Conservation (phyloP, 92 coral and sea anemone genomes). For the Hydrozoanthus gracilis region DNA sequence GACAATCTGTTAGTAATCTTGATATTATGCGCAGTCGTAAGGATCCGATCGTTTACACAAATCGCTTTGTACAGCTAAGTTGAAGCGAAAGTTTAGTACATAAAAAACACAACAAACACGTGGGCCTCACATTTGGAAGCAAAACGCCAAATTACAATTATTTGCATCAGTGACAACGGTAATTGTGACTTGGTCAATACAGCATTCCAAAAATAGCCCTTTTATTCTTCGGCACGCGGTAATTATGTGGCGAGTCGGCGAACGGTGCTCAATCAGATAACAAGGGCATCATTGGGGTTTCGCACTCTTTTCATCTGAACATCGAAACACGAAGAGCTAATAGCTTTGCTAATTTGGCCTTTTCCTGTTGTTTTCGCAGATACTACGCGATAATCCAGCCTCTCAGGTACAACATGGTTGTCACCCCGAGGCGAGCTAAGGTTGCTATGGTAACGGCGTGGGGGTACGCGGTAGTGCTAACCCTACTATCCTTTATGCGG, state of each 20-base stretch:
- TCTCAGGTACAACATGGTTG: conserved; percentile 74
- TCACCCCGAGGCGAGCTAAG: conserved; percentile 79
- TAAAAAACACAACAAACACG: conserved; percentile 40
- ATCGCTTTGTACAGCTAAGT: neutral
- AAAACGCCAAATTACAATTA: conserved; percentile 40
- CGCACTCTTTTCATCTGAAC: conserved; percentile 21
- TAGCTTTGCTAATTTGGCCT: conserved; percentile 21
- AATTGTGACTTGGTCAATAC: conserved; percentile 10
- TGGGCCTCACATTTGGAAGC: conserved; percentile 37
- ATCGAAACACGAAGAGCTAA: conserved; percentile 12
- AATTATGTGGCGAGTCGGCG: neutral
- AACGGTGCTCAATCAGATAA: conserved; percentile 7
- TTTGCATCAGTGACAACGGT: conserved; percentile 43
- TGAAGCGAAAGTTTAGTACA: neutral
- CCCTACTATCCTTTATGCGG: conserved; percentile 74
- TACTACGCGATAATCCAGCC: conserved; percentile 84
- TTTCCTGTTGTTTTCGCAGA: conserved; percentile 43
- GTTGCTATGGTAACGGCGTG: conserved; percentile 73
- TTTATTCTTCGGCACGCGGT: conserved; percentile 49
- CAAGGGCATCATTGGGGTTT: neutral
- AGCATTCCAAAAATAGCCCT: conserved; percentile 39
- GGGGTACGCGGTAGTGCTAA: conserved; percentile 62
- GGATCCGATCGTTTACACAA: conserved; percentile 1
- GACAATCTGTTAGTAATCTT: conserved; percentile 23
- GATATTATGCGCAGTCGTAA: neutral